Evolutionary conservation across 2,888 invertebrate genomes (phyloP).

Genomic region (Trissonchulus sp.): DNA sequence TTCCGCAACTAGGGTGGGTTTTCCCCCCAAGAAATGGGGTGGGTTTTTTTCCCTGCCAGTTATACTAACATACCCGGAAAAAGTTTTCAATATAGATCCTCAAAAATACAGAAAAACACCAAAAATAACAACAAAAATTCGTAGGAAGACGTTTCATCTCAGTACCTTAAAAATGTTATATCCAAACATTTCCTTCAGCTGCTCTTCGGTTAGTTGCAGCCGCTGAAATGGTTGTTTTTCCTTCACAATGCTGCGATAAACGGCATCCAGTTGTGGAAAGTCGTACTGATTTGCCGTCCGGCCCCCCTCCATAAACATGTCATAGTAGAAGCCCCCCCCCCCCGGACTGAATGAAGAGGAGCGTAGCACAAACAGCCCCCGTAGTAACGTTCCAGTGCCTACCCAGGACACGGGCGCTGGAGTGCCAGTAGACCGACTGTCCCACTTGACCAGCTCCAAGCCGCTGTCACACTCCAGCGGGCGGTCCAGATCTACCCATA

Average conservation of each 20-base stretch:
- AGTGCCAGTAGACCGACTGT: slow-evolving; percentile 97
- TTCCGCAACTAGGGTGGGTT: too few species aligned
- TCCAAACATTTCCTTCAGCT: slow-evolving; percentile 90
- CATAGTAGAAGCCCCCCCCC: slow-evolving; percentile 91
- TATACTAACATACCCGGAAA: too few species aligned
- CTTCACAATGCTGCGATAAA: slow-evolving; percentile 82
- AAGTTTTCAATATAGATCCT: too few species aligned
- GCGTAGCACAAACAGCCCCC: slow-evolving; percentile 96
- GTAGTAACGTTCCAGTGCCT: slow-evolving; percentile 77
- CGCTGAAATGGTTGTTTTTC: slow-evolving; percentile 95
- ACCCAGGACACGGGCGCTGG: slow-evolving; percentile 92
- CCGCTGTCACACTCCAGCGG: slow-evolving; percentile 78
- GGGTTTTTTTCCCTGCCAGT: too few species aligned
- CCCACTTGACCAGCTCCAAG: slow-evolving; percentile 82
- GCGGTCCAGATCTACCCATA: slow-evolving; percentile 84
- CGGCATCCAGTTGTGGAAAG: slow-evolving; percentile 72
- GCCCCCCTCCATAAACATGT: slow-evolving; percentile 72
- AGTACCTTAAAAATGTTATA: slow-evolving; percentile 62
- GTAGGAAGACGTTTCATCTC: too few species aligned
- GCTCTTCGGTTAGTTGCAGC: slow-evolving; percentile 86
- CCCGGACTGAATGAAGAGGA: slow-evolving; percentile 92
- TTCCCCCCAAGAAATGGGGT: too few species aligned
- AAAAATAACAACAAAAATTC: too few species aligned
- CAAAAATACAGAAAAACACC: too few species aligned
- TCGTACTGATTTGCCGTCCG: slow-evolving; percentile 65